Evolutionary conservation across 2,113 vertebrate genomes (phyloP), one percentile per base, ranked within the genome.

Genomic region (Colossoma macropomum): DNA sequence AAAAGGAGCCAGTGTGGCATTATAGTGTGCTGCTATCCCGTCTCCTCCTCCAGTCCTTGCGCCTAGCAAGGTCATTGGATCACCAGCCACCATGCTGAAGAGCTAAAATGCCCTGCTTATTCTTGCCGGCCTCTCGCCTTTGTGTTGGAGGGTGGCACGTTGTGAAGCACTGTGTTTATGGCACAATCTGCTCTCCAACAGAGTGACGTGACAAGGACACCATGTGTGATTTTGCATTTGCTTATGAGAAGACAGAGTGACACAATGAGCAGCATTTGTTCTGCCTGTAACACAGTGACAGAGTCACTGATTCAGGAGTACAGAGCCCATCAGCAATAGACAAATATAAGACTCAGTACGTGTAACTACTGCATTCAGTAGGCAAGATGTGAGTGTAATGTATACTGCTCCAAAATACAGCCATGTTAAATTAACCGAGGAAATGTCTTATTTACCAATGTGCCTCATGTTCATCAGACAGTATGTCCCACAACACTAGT

Each of bases 1-100:
- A 65, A 86, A 86, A 83, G 52, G 66, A 83, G 65, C 52, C 74
- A 76, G 65, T 86, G 80, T 83, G 45, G 38, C 79, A 78, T 76
- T 59, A 74, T 68, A 27, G 48, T 59, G 68, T 72, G 69, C 72
- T 62, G 75, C 73, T 81, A 32, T 16, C 45, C 12, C 74, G 69
- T 66, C 59, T 15, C 21, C 65, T 60, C 76, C 66, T 71, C 11
- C 15, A 71, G 78, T 17, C 52, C 63, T 56, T 17, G 27, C 50
- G 16, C 50, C 71, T 21, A 17, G 30, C 74, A 77, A 27, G 25
- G 52, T 76, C 54, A 80, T 45, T 60, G 30, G 56, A 75, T 60
- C 77, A 83, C 21, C 32, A 68, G 16, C 9, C n/a, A 1, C 38
- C 27, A 59, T 60, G 71, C 63, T 72, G 45, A 34, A 19, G 59